phyloP scores from a whole-genome alignment of 2,797 vertebrate species.

The Meriones psammophilus region DNA sequence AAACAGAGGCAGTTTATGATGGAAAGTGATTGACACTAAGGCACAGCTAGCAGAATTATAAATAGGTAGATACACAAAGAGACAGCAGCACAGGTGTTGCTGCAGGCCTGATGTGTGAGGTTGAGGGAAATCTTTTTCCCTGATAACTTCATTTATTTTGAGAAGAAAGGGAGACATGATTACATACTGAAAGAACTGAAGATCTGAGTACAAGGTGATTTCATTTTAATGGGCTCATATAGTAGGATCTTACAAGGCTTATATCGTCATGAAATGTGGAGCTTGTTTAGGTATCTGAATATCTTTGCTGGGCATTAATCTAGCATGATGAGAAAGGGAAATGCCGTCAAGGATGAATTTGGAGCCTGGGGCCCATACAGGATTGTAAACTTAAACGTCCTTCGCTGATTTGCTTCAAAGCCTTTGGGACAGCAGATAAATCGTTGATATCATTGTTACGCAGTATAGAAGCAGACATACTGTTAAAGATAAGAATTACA shows the following conservation, averaged over 20 bases:
- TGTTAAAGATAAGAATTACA: background rate
- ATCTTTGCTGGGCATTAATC: background rate
- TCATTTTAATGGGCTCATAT: background rate
- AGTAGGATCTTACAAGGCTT: background rate
- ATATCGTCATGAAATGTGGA: background rate
- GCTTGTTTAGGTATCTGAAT: background rate
- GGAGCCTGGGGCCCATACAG: background rate
- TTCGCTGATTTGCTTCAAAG: background rate
- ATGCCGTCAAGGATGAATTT: background rate
- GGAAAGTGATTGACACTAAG: background rate
- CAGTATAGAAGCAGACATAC: background rate
- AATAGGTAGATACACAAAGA: background rate
- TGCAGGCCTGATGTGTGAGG: background rate
- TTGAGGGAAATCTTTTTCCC: background rate
- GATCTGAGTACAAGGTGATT: slow-evolving; percentile 7
- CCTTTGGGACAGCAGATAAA: background rate
- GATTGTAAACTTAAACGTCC: background rate
- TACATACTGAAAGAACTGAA: background rate
- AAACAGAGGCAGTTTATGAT: background rate
- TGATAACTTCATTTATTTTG: too few species aligned
- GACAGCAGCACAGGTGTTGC: background rate
- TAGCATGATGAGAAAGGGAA: background rate
- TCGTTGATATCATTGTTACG: background rate
- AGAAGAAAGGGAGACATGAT: background rate
- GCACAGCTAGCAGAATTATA: background rate